These are phyloP conservation scores for Molorchus minor DNA, from an alignment of 2,888 invertebrate genomes.

Conservation along the genomic window DNA sequence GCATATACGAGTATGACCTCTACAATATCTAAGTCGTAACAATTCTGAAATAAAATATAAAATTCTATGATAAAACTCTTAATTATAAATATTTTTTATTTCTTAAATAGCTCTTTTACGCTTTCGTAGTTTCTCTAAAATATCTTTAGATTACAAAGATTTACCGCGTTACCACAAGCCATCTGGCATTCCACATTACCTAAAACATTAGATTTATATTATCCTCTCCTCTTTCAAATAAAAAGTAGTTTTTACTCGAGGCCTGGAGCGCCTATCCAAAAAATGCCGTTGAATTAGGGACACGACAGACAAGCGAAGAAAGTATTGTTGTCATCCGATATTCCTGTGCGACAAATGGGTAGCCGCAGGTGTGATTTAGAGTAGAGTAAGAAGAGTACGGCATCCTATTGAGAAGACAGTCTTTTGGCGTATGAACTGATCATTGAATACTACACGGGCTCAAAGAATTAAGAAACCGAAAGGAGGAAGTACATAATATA, in stretches of 20 bases:
- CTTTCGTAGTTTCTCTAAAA: no score
- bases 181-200: neutral
- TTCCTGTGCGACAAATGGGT: slow-evolving; percentile 15
- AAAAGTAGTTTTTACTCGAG: slow-evolving; percentile 19
- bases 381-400: slow-evolving; percentile 8
- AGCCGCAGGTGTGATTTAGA: slow-evolving; percentile 28
- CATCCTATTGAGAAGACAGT: slow-evolving; percentile 13
- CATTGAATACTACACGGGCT: neutral
- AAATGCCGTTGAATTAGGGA: slow-evolving; percentile 26
- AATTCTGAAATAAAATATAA: no score
- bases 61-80: no score
- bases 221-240: slow-evolving; percentile 12
- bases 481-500: neutral
- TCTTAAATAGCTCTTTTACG: no score
- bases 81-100: no score
- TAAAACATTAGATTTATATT: slow-evolving; percentile 22
- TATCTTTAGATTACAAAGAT: no score
- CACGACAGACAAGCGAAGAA: slow-evolving; percentile 24
- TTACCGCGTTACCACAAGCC: slow-evolving; percentile 3
- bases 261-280: slow-evolving; percentile 4
- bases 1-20: no score
- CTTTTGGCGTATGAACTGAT: slow-evolving; percentile 10
- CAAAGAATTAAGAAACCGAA: slow-evolving; percentile 16
- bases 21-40: no score
- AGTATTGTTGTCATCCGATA: slow-evolving; percentile 26